Evolutionary conservation across 2,888 invertebrate species (phyloP).

Genomic region (Amblyjoppa fuscipennis): DNA sequence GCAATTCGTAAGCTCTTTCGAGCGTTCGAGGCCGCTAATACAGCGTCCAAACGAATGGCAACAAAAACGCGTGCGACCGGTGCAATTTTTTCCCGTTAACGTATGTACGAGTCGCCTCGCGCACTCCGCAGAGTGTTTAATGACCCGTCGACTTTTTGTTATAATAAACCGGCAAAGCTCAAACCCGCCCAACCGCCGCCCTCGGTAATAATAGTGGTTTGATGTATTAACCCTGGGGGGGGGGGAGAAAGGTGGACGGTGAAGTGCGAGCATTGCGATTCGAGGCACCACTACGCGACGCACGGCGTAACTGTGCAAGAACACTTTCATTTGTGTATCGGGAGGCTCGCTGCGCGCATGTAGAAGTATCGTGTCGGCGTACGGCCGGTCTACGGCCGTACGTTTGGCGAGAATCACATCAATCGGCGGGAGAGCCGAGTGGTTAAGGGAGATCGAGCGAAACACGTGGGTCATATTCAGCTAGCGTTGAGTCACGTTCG

Average conservation of each 20-base stretch:
- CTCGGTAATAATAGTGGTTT: conserved; percentile 44
- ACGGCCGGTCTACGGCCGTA: conserved; percentile 23
- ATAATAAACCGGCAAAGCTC: conserved; percentile 57
- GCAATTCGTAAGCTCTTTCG: conserved; percentile 59
- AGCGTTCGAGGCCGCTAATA: conserved; percentile 18
- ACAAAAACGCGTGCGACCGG: conserved; percentile 11
- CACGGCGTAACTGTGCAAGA: conserved; percentile 12
- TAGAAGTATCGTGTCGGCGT: conserved; percentile 22
- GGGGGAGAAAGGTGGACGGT: conserved; percentile 9
- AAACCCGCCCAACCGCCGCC: conserved; percentile 7
- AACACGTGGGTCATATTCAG: conserved; percentile 52
- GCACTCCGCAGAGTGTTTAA: conserved; percentile 45
- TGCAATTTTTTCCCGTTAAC: conserved; percentile 14
- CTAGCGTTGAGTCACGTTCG: conserved; percentile 70
- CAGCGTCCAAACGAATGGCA: conserved; percentile 17
- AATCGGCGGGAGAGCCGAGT: conserved; percentile 47
- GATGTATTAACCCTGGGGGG: conserved; percentile 24
- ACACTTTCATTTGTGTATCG: conserved; percentile 8
- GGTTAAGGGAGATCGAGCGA: conserved; percentile 47
- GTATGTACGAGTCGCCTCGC: conserved; percentile 13
- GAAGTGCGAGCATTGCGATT: conserved; percentile 21
- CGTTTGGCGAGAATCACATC: conserved; percentile 55
- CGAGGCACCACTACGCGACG: background rate
- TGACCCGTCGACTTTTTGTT: conserved; percentile 63
- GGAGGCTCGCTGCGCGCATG: background rate